Evolutionary conservation across 2,113 vertebrate genomes (phyloP), one percentile per base, ranked within the genome.

Genomic region (Eudyptes chrysolophus): DNA sequence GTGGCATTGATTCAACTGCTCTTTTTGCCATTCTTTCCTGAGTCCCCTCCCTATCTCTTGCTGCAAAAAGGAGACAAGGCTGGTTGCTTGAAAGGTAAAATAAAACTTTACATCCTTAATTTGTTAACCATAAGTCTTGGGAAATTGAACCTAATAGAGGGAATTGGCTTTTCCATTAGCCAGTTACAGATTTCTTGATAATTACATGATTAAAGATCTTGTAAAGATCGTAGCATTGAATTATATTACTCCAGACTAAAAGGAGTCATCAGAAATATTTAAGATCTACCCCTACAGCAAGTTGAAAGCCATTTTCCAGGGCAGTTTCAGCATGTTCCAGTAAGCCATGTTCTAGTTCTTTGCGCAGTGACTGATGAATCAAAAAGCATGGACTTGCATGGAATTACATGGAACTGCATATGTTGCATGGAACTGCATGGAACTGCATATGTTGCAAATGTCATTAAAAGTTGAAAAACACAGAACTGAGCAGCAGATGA

Each of bases 1-100:
- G 97, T 98, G 89, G 99, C 98, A 58, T 65, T 98, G 77, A 79
- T 99, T 78, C 98, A 99, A 94, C 97, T 99, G 87, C 42, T 98
- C 69, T 77, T 77, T 11, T 78, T 98, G 76, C 97, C 97, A 3
- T 98, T 98, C 93, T 98, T 97, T 98, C 99, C 97, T 74, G 98
- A 97, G 96, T 97, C 94, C 60, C 98, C 92, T 4, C 94, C 98
- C 21, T 98, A 98, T 51, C 98, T 98, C 40, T 97, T 98, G 94
- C 94, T 99, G 26, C 98, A 98, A 92, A 98, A 98, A 93, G 98
- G 97, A 60, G 98, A 99, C 91, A 96, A 87, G 44, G 98, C 98
- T 49, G 98, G 96, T n/a, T 96, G 98, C 86, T 92, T 87, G 90
- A 97, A 97, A 97, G 98, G 99, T 99, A 92, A 96, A 90, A 46